Percentiles rank a stretch among this genome's conserved stretches.
Evolutionary conservation across 1,140 invertebrate genomes (phyloP).

Genomic region (Lutraria rhynchaena): DNA sequence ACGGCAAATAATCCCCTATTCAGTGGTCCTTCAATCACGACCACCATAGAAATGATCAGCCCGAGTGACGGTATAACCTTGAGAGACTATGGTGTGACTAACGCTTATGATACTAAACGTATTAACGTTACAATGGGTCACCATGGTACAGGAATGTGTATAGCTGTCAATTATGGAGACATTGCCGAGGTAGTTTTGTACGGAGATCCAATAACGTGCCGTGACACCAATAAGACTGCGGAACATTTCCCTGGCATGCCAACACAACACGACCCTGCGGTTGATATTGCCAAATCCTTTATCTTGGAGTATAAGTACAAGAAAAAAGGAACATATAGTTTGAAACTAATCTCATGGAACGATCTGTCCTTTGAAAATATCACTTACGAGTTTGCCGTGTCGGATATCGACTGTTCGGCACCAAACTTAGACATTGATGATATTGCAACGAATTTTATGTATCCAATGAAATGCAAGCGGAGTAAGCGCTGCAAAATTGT

Average conservation of each 20-base stretch:
- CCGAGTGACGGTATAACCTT: conserved; percentile 46
- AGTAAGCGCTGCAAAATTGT: conserved; percentile 66
- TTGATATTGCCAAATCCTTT: conserved; percentile 40
- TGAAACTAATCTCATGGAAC: conserved; percentile 75
- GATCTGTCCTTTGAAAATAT: conserved; percentile 64
- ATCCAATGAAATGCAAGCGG: conserved; percentile 61
- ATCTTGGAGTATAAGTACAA: conserved; percentile 54
- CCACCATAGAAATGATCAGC: conserved; percentile 51
- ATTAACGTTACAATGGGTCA: conserved; percentile 73
- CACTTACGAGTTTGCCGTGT: conserved; percentile 67
- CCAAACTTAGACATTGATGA: conserved; percentile 77
- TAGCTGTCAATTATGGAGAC: conserved; percentile 81
- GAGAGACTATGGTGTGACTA: conserved; percentile 24
- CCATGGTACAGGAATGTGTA: conserved; percentile 79
- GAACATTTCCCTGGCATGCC: not conserved
- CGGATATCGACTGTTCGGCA: conserved; percentile 74
- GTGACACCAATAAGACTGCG: not conserved
- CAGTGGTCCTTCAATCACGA: conserved; percentile 1
- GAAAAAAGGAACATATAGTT: conserved; percentile 71
- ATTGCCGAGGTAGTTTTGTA: conserved; percentile 48
- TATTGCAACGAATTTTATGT: conserved; percentile 61
- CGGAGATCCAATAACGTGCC: conserved; percentile 56
- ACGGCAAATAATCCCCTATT: conserved; percentile 64
- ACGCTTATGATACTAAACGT: conserved; percentile 62
- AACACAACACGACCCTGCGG: conserved; percentile 58